Conservation (phyloP, 2,113 vertebrate species). For the Xiphophorus couchianus region DNA sequence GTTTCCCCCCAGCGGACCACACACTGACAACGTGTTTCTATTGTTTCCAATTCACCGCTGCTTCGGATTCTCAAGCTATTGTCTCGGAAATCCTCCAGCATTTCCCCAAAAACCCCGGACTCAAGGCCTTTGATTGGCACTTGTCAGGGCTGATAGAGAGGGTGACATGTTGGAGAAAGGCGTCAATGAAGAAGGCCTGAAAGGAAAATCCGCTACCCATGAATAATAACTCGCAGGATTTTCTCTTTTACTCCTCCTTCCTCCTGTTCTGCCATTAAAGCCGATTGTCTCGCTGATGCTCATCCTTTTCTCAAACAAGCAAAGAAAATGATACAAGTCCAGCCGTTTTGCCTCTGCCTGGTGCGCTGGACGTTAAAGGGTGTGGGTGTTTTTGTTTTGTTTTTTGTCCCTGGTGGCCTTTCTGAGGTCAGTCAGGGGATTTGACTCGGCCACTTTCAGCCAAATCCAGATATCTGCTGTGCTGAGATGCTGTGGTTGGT, state of each 20-base stretch:
- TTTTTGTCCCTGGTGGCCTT: constrained; percentile 68
- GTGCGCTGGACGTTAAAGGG: constrained; percentile 64
- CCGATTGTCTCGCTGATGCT: constrained; percentile 81
- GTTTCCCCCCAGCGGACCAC: constrained; percentile 86
- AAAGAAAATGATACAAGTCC: constrained; percentile 84
- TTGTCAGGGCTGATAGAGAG: constrained; percentile 93
- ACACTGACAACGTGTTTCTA: constrained; percentile 90
- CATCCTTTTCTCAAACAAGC: constrained; percentile 87
- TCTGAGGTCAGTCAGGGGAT: constrained; percentile 72
- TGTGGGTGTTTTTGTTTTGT: constrained; percentile 38
- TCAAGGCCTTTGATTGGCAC: constrained; percentile 92
- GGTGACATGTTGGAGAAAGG: constrained; percentile 83
- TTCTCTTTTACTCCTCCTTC: constrained; percentile 79
- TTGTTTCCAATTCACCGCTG: constrained; percentile 81
- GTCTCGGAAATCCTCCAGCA: constrained; percentile 75
- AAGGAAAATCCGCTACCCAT: constrained; percentile 86
- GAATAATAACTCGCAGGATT: constrained; percentile 83
- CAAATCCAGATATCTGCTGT: constrained; percentile 83
- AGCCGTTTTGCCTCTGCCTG: constrained; percentile 84
- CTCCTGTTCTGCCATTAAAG: constrained; percentile 67
- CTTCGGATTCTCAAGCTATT: constrained; percentile 70
- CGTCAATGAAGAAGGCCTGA: constrained; percentile 79
- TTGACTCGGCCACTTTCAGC: constrained; percentile 76
- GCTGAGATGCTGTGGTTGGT: constrained; percentile 79
- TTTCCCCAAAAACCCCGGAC: constrained; percentile 73